Evolutionary conservation across 1,140 invertebrate species (phyloP).

Genomic region (Leptinotarsa undecemlineata): DNA sequence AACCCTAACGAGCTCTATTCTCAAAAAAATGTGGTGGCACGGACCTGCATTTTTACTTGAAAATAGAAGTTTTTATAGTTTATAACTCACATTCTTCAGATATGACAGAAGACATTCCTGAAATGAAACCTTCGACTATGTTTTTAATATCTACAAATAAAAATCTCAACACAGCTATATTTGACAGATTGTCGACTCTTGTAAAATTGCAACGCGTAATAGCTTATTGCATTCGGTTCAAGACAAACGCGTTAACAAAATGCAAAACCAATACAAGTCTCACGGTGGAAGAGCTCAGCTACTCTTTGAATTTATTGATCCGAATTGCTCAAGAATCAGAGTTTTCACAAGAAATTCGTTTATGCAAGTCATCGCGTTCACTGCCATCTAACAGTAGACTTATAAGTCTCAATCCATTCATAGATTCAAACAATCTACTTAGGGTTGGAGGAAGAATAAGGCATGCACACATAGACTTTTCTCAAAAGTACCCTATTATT

Average conservation of each 20-base stretch:
- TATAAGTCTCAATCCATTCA: slow-evolving; percentile 47
- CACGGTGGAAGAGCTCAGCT: neutral
- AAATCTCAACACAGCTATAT: neutral
- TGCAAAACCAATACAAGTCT: neutral
- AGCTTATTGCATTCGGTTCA: slow-evolving; percentile 31
- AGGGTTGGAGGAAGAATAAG: slow-evolving; percentile 54
- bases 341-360: slow-evolving; percentile 21
- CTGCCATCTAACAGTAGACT: slow-evolving; percentile 26
- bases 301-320: slow-evolving; percentile 9
- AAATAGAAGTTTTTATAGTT: neutral
- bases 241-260: neutral
- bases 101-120: neutral
- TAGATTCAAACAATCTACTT: slow-evolving; percentile 52
- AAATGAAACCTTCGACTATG: neutral
- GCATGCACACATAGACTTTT: slow-evolving; percentile 39
- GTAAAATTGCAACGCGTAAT: slow-evolving; percentile 10
- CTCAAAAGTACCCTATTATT: slow-evolving; percentile 46
- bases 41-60: slow-evolving; percentile 27
- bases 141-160: neutral
- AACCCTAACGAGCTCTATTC: slow-evolving; percentile 5
- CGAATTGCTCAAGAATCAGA: slow-evolving; percentile 8
- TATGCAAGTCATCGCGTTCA: slow-evolving; percentile 2
- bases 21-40: slow-evolving; percentile 25
- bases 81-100: neutral
- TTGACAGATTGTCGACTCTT: slow-evolving; percentile 9